phyloP scores from a whole-genome alignment of 1,140 invertebrate species.

The Aradophagus sp. region DNA sequence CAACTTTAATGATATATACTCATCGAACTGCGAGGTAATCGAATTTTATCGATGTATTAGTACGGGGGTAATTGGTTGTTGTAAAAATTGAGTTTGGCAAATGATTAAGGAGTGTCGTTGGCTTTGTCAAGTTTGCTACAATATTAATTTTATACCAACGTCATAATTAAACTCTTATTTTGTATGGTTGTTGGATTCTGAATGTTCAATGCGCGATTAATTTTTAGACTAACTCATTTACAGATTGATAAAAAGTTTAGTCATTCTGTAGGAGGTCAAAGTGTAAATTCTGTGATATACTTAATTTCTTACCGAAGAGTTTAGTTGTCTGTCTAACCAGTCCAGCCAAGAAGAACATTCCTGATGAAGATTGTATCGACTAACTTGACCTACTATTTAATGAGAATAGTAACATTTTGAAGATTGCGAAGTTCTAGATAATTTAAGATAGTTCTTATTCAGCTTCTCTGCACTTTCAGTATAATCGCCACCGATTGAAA shows the following conservation, averaged over 20 bases:
- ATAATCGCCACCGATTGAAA: not conserved
- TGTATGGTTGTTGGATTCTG: no score
- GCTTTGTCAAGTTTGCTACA: not conserved
- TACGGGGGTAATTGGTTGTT: constrained; percentile 24
- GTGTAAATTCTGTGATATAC: constrained; percentile 8
- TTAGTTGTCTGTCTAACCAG: not conserved
- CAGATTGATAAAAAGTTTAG: no score
- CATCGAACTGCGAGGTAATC: constrained; percentile 15
- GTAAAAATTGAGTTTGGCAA: constrained; percentile 18
- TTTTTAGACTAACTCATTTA: no score
- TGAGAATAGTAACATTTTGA: constrained; percentile 29
- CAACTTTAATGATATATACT: constrained; percentile 41
- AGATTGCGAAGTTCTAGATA: constrained; percentile 26
- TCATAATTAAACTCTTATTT: no score
- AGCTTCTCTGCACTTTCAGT: constrained; percentile 1
- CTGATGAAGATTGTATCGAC: constrained; percentile 25
- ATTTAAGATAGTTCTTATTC: constrained; percentile 19
- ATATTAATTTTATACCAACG: no score
- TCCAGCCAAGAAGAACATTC: constrained; percentile 4
- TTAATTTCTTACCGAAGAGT: constrained; percentile 16
- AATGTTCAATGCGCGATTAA: no score
- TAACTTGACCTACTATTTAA: constrained; percentile 29
- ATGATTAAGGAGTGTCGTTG: constrained; percentile 14
- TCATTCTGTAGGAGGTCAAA: no score
- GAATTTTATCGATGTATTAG: constrained; percentile 50